Base-by-base conservation (phyloP, 2,888 invertebrate species). In the Odontomyia ornata region DNA sequence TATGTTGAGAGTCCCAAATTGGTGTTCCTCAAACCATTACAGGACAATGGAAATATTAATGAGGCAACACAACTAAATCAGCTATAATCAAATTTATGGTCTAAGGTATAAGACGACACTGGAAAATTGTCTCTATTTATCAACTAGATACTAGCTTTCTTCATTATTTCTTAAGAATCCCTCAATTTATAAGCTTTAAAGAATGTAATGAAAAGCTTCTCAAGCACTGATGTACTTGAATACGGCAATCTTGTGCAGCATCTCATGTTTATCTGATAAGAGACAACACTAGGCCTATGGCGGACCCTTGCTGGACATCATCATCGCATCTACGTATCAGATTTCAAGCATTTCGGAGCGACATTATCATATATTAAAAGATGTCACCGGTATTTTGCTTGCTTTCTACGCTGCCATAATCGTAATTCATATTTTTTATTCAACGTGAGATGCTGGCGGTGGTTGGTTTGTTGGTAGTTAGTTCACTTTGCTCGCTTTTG, bases 281-380 rank as follows among this genome's bases (percentile, higher is more conserved):
- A 57, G 28, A 60, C 30, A 46, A 57, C 36, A 57, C 73, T 73
- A 73, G 36, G 73, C 60, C 73, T 73, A 60, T 57, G 23, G 73
- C 57, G 36, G 36, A 46, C 47, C 69, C 46, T 69, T 69, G 69
- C 25, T 21, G 56, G 72, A 30, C 56, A 57, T 30, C 56, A 72
- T 57, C 46, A 75, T 43, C 46, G 52, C 47, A 72, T 72, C 69
- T 57, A 56, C 46, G 75, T 86, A 86, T 86, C 86, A 86, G 84
- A 85, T 86, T 86, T 86, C 86, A 82, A 85, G 84, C 83, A 82
- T 84, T 84, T 83, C 83, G 85, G 83, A 84, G 36, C 73, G 36
- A 85, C 85, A 86, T 84, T 84, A 85, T 85, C 86, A 86, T 86
- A 86, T 86, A 85, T 86, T 86, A 84, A 85, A 84, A 84, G 84